A percentile compares a stretch with the other conserved stretches of the same genome.
phyloP scores from a whole-genome alignment of 2,888 invertebrate genomes.

The Sphinx pinastri region DNA sequence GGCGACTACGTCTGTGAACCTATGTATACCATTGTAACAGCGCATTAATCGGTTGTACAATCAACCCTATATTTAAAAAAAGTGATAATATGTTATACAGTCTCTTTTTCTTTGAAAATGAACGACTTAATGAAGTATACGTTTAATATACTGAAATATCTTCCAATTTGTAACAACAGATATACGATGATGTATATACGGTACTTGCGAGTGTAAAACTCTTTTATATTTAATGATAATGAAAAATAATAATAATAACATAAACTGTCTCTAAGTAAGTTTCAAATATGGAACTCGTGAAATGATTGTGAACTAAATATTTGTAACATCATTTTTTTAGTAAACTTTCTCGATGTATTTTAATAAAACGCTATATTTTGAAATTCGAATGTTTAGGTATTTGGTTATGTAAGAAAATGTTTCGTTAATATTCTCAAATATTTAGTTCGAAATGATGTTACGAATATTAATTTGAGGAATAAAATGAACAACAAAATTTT shows the following conservation, averaged over 20 bases:
- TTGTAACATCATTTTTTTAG: conserved; percentile 41
- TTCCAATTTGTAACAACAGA: conserved; percentile 78
- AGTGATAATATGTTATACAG: conserved; percentile 73
- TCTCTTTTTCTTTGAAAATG: conserved; percentile 72
- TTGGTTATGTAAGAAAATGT: conserved; percentile 7
- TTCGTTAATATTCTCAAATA: conserved; percentile 14
- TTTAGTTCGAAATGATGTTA: conserved; percentile 32
- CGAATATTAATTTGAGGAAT: conserved; percentile 48
- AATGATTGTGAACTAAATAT: conserved; percentile 47
- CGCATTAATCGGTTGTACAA: conserved; percentile 70
- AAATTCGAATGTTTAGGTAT: conserved; percentile 13
- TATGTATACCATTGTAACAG: conserved; percentile 81
- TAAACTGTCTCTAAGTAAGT: conserved; percentile 76
- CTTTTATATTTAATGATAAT: conserved; percentile 80
- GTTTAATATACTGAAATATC: conserved; percentile 83
- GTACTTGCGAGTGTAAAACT: conserved; percentile 74
- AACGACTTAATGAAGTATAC: conserved; percentile 88
- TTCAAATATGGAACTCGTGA: conserved; percentile 56
- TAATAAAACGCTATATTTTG: conserved; percentile 28
- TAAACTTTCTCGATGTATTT: conserved; percentile 39
- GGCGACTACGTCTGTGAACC: conserved; percentile 77
- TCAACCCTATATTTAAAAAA: conserved; percentile 71
- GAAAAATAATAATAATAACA: conserved; percentile 60
- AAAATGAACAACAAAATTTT: conserved; percentile 27
- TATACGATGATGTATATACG: conserved; percentile 82